phyloP scores from a whole-genome alignment of 30 jellyfish, hydroid and myxozoan genomes.

The Rhopilema esculentum region DNA sequence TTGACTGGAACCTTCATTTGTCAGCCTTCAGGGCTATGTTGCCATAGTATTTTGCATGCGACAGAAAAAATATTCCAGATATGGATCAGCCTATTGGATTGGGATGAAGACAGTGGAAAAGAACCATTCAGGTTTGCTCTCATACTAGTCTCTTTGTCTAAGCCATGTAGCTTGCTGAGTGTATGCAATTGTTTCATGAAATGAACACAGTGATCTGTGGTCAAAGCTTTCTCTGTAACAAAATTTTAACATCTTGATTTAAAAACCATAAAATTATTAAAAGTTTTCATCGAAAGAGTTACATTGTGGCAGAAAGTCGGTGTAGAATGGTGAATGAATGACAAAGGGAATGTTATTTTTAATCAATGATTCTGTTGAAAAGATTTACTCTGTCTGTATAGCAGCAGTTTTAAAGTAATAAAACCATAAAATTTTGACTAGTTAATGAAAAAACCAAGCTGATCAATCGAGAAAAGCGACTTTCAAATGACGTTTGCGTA shows the following conservation, averaged over 20 bases:
- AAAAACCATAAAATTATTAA: neutral
- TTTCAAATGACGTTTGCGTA: no score
- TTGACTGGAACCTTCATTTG: conserved; percentile 73
- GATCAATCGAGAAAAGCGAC: no score
- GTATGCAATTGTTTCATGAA: neutral
- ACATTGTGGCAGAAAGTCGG: neutral
- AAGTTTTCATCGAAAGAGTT: neutral
- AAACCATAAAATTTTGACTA: neutral
- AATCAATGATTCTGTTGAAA: neutral
- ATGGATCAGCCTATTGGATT: conserved; percentile 72
- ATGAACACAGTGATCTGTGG: neutral
- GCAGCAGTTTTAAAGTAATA: neutral
- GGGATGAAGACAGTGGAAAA: conserved; percentile 72
- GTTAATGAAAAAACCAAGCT: no score
- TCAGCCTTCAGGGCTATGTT: conserved; percentile 76
- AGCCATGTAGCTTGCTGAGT: neutral
- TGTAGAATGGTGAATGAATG: neutral
- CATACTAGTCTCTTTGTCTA: conserved; percentile 5
- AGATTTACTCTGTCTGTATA: neutral
- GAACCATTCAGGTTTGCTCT: conserved; percentile 75
- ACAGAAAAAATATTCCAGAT: conserved; percentile 76
- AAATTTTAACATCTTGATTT: neutral
- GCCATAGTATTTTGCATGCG: conserved; percentile 80
- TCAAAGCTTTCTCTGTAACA: neutral
- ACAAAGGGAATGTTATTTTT: neutral